phyloP scores from a whole-genome alignment of 2,113 vertebrate genomes.

The Lophius piscatorius region DNA sequence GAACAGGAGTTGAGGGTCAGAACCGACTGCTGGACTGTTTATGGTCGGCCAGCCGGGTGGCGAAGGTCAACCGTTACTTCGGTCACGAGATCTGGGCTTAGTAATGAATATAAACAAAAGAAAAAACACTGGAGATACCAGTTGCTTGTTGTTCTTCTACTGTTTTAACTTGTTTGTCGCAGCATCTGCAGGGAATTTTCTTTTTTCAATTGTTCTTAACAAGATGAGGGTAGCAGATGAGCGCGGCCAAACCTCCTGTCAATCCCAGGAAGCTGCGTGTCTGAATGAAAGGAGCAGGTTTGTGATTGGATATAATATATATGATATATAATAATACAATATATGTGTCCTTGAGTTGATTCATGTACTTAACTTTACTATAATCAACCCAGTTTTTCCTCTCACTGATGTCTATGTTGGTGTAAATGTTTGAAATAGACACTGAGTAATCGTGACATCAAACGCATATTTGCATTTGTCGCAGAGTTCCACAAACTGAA shows the following conservation, averaged over 20 bases:
- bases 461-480: neutral
- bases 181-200: constrained; percentile 64
- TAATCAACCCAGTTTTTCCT: too few species aligned
- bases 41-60: constrained; percentile 14
- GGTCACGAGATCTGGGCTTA: constrained; percentile 20
- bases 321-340: constrained; percentile 60
- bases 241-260: constrained; percentile 41
- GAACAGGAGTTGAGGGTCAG: constrained; percentile 12
- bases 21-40: constrained; percentile 16
- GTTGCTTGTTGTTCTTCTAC: constrained; percentile 23
- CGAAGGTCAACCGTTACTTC: constrained; percentile 35
- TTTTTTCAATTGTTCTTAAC: constrained; percentile 70
- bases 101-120: constrained; percentile 23
- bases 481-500: neutral
- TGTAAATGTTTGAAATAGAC: neutral
- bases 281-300: constrained; percentile 26
- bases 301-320: too few species aligned
- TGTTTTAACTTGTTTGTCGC: constrained; percentile 53
- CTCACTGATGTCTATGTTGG: constrained; percentile 15
- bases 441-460: too few species aligned
- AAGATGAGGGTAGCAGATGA: constrained; percentile 48
- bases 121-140: constrained; percentile 12
- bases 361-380: neutral
- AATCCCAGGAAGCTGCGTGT: constrained; percentile 35
- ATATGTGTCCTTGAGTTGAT: constrained; percentile 17